These are phyloP conservation scores for Lochmaea crataegi DNA, from an alignment of 2,888 invertebrate species.

Conservation along the genomic window DNA sequence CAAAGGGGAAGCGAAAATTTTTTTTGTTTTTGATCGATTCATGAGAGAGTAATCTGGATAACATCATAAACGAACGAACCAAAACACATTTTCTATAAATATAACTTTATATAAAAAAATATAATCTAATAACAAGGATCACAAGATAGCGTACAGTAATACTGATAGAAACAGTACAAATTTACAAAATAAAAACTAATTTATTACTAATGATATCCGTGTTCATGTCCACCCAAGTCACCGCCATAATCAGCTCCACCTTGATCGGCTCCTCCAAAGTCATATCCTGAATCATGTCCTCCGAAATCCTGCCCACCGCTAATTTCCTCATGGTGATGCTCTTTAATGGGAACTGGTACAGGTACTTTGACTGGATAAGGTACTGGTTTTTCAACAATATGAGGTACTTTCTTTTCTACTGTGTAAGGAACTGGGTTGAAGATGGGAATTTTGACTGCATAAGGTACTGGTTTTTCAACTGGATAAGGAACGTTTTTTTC, in stretches of 20 bases:
- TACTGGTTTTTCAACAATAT: slow-evolving; percentile 69
- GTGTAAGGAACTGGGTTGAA: slow-evolving; percentile 76
- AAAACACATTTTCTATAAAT: slow-evolving; percentile 16
- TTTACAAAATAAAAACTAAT: slow-evolving; percentile 39
- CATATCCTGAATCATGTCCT: slow-evolving; percentile 33
- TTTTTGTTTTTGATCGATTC: no score
- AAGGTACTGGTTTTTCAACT: slow-evolving; percentile 77
- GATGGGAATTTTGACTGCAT: slow-evolving; percentile 70
- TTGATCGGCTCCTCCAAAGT: slow-evolving; percentile 43
- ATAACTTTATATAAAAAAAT: slow-evolving; percentile 35
- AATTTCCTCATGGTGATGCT: slow-evolving; percentile 48
- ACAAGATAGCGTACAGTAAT: slow-evolving; percentile 55
- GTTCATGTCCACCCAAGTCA: slow-evolving; percentile 42
- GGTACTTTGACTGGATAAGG: slow-evolving; percentile 79
- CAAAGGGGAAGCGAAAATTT: no score
- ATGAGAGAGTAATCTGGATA: no score
- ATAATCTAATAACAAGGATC: slow-evolving; percentile 55
- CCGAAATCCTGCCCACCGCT: slow-evolving; percentile 48
- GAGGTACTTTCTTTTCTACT: slow-evolving; percentile 63
- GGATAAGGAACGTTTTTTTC: slow-evolving; percentile 75
- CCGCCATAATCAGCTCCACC: slow-evolving; percentile 47
- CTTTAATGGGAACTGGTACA: slow-evolving; percentile 70
- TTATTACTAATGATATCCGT: slow-evolving; percentile 46
- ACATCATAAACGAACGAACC: background rate
- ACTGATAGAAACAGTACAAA: slow-evolving; percentile 54